Conservation (phyloP, 1,140 invertebrate species). For the Nephotettix cincticeps region DNA sequence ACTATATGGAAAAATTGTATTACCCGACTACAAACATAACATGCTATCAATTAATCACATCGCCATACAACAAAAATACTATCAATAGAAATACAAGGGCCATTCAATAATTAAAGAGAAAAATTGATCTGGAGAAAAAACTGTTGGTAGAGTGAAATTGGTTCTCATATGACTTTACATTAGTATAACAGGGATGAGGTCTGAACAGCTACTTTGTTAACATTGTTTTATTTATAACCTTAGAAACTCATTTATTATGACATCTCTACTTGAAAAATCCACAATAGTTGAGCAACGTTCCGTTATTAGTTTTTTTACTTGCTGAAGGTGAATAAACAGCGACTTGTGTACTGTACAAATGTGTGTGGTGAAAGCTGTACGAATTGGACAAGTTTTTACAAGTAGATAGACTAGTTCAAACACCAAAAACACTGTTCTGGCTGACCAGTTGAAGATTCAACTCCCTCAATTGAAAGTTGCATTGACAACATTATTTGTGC, state of each 20-base stretch:
- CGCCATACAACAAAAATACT: no score
- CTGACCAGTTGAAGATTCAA: background rate
- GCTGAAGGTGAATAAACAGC: background rate
- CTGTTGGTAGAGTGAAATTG: constrained; percentile 25
- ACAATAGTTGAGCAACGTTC: no score
- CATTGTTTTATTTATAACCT: no score
- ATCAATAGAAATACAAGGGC: no score
- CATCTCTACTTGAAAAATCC: background rate
- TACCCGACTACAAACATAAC: no score
- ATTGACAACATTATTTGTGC: no score
- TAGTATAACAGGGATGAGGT: no score
- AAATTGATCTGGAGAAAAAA: constrained; percentile 12
- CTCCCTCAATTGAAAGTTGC: background rate
- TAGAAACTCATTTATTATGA: background rate
- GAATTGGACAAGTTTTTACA: background rate
- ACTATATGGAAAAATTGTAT: no score
- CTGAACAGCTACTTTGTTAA: no score
- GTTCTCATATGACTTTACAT: background rate
- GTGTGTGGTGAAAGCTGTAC: background rate
- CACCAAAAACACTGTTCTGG: background rate
- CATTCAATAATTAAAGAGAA: constrained; percentile 14
- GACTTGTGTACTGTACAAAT: background rate
- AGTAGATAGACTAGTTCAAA: background rate
- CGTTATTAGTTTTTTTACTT: no score
- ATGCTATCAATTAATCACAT: no score